Evolutionary conservation across 2,797 vertebrate species (phyloP), one percentile per base, ranked within the genome.

Genomic region (Scleropages formosus): DNA sequence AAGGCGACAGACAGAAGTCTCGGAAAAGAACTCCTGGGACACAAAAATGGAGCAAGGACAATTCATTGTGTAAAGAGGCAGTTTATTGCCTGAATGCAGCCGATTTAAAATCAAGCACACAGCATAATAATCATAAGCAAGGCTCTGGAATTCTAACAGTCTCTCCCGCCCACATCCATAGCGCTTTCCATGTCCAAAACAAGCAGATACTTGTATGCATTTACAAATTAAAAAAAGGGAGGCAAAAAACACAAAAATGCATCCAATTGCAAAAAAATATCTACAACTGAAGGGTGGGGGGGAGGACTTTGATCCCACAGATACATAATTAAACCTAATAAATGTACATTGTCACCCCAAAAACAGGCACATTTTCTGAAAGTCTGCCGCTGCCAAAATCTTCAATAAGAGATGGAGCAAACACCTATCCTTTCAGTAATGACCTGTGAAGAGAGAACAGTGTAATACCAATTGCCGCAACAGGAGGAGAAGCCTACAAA

Each of bases 391-490:
- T 62, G 66, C 51, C 56, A 47, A 27, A 31, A n/a, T n/a, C 53
- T 13, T 13, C 18, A 27, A 58, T 53, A 71, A 58, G 26, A 68
- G 69, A 56, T 44, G 71, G 58, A 20, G 44, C 46, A 15, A 62
- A 70, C 8, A 13, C 27, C 11, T 8, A 27, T 27, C 59, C 58
- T 16, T 79, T 92, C 85, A 92, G 77, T 92, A 93, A 79, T 89
- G 88, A 82, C 91, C 91, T 92, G 85, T 44, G 67, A 81, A 85
- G 85, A 75, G 4, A 83, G 60, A 24, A 71, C 78, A 81, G 72
- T 4, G 76, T 27, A 80, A 69, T 0, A 44, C 80, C 69, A 9
- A 6, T 22, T 1, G 15, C 51, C 22, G 68, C 16, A 31, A 53
- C 47, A 16, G 22, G 24, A 22, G 24, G 9, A 0, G 16, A 31